phyloP scores from a whole-genome alignment of 2,113 vertebrate species.

The Ammodytes marinus region DNA sequence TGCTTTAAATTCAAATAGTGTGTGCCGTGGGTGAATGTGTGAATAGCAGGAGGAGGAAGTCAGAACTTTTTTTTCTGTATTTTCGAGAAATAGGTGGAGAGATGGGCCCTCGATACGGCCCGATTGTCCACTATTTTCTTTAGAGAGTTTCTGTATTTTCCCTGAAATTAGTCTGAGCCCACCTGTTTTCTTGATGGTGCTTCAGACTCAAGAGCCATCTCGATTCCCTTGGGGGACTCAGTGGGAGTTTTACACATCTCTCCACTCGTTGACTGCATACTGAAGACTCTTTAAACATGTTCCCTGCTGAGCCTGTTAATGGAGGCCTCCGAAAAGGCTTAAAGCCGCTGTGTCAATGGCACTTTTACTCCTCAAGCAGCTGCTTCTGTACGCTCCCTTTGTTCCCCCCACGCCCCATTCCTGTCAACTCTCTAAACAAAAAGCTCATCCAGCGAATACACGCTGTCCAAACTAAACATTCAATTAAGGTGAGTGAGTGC shows the following conservation, averaged over 20 bases:
- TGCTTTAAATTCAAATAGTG: conserved; percentile 82
- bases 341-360: conserved; percentile 67
- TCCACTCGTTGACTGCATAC: conserved; percentile 61
- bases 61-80: conserved; percentile 68
- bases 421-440: conserved; percentile 52
- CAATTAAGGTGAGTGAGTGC: conserved; percentile 56
- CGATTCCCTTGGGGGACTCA: conserved; percentile 65
- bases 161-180: conserved; percentile 71
- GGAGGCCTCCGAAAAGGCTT: conserved; percentile 67
- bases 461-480: conserved; percentile 19
- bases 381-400: conserved; percentile 26
- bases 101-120: conserved; percentile 68
- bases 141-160: conserved; percentile 69
- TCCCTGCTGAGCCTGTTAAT: conserved; percentile 79
- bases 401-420: background rate
- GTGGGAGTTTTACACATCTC: conserved; percentile 75
- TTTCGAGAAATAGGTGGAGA: conserved; percentile 77
- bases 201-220: conserved; percentile 50
- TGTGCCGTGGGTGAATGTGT: conserved; percentile 66
- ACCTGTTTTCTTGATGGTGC: conserved; percentile 65
- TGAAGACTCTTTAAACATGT: conserved; percentile 71
- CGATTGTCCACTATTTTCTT: conserved; percentile 76
- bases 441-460: conserved; percentile 33
- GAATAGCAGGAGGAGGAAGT: conserved; percentile 73
- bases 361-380: conserved; percentile 64